A percentile compares a stretch with the other conserved stretches of the same genome.
phyloP scores from a whole-genome alignment of 2,888 invertebrate species.

The Ophion obscuratus region DNA sequence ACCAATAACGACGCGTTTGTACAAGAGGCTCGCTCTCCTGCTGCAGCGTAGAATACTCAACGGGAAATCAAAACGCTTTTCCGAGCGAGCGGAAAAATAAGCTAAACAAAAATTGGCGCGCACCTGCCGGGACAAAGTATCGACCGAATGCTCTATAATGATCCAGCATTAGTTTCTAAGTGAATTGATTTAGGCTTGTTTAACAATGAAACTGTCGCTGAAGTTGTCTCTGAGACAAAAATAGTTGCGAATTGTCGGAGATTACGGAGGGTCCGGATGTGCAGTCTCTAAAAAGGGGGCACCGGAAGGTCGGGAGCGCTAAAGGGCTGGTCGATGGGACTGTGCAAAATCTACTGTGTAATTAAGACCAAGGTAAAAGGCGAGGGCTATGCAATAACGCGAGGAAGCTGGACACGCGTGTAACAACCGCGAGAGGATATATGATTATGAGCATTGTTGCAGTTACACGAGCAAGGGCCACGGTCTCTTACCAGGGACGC shows the following conservation, averaged over 20 bases:
- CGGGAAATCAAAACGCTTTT: too few species aligned
- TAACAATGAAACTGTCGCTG: too few species aligned
- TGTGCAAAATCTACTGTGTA: constrained; percentile 6
- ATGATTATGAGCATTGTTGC: constrained; percentile 21
- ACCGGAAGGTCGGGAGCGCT: not conserved
- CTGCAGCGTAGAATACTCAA: too few species aligned
- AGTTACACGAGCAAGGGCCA: not conserved
- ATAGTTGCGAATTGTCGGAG: not conserved
- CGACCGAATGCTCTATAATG: too few species aligned
- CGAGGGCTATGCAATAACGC: constrained; percentile 18
- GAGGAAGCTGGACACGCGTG: constrained; percentile 22
- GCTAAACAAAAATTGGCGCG: too few species aligned
- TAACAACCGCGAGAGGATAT: not conserved
- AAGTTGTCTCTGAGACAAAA: not conserved
- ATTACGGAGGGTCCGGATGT: not conserved
- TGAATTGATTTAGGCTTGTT: too few species aligned
- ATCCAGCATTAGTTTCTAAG: too few species aligned
- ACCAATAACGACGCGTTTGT: constrained; percentile 24
- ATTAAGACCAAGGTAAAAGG: constrained; percentile 3
- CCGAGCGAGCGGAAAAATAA: too few species aligned
- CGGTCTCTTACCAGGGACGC: too few species aligned
- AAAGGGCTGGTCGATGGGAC: constrained; percentile 7
- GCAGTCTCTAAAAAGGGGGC: not conserved
- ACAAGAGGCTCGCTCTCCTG: not conserved
- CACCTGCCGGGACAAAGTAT: too few species aligned